Evolutionary conservation across 2,888 invertebrate genomes (phyloP), one percentile per base, ranked within the genome.

Genomic region (Scaptomyza tumidula): DNA sequence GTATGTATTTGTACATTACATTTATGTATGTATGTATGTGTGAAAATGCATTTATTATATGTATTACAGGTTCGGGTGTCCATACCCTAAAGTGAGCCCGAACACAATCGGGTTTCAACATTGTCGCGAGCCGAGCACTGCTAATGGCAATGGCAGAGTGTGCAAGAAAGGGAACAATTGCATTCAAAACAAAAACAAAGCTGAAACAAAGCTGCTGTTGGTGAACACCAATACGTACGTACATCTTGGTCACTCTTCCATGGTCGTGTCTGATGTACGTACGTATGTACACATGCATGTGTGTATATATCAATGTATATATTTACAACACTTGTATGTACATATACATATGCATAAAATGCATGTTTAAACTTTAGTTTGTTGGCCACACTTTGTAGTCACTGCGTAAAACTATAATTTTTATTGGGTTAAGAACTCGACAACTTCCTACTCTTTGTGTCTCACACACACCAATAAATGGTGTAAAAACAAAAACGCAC

Each of bases 161-260:
- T 71, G 76, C 45, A 43, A 71, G 62, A 76, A 76, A 75, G 72
- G 77, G 77, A 62, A 67, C 59, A 63, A 76, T 45, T 71, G 67
- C 72, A 77, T 75, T 71, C 77, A 75, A 76, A 75, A 75, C 75
- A 75, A 75, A 75, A 75, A 76, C 77, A 75, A 75, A 57, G 76
- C 53, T 19, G 71, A 74, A 76, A 75, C 76, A 75, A 75, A 75
- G 73, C 62, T 73, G 50, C 46, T 62, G 61, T 55, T 74, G 61
- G 72, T 71, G 67, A 50, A 76, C 53, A 75, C 72, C 31, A 72
- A 66, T 55, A 63, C 75, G 64, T 33, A 50, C 13, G 37, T 50
- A 57, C 54, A 39, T 43, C 43, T 59, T 37, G 48, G 59, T 66
- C 37, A 29, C 72, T 72, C 57, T 62, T 77, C 72, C 73, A 67